These are phyloP conservation scores for Catharus ustulatus DNA, from an alignment of 2,797 vertebrate species.

Conservation along the genomic window DNA sequence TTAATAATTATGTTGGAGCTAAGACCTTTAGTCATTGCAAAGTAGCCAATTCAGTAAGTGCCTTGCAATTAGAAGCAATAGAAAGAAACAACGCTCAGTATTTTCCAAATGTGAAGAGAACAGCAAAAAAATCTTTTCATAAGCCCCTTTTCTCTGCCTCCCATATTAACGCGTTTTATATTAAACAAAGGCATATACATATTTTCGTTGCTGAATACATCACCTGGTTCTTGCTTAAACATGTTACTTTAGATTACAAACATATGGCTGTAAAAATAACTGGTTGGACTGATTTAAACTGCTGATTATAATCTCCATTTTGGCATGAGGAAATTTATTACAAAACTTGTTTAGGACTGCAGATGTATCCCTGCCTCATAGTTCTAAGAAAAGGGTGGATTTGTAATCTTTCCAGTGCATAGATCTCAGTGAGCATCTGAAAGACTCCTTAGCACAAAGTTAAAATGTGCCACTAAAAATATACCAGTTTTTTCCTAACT, in stretches of 20 bases:
- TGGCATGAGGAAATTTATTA: constrained; percentile 10
- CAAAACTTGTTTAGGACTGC: not conserved
- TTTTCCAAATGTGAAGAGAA: not conserved
- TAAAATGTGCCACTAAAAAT: not conserved
- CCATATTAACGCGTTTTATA: not conserved
- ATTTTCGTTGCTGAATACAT: constrained; percentile 3
- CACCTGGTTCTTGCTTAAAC: constrained; percentile 12
- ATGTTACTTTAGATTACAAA: not conserved
- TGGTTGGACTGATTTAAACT: not conserved
- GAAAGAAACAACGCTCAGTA: not conserved
- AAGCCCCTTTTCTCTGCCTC: not conserved
- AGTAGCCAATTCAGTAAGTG: not conserved
- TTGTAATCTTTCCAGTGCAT: not conserved
- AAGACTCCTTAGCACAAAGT: not conserved
- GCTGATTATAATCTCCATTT: constrained; percentile 22
- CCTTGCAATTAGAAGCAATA: not conserved
- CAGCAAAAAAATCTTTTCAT: not conserved
- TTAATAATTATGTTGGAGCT: not conserved
- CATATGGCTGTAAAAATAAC: constrained; percentile 13
- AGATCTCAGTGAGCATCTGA: not conserved
- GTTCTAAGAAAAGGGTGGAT: not conserved
- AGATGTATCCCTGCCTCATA: not conserved
- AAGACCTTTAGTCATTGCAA: not conserved
- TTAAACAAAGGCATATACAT: not conserved
- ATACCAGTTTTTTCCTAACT: not conserved